Base-by-base conservation (phyloP, 2,888 invertebrate species). In the Coremacera marginata region DNA sequence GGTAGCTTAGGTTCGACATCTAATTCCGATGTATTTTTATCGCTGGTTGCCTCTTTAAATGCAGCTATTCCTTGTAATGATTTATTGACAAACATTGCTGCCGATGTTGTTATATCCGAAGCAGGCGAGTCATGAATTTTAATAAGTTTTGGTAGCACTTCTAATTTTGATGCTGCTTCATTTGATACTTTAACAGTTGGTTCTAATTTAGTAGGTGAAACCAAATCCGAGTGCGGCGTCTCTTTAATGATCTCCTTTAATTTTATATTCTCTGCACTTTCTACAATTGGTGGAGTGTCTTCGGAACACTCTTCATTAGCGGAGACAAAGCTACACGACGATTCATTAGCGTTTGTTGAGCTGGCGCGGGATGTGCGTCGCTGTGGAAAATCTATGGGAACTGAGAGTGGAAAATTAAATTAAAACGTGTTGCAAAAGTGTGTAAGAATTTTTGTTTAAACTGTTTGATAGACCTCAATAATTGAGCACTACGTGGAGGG, bases 351-450 rank as follows among this genome's bases (percentile, higher is more conserved):
- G 44, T 73, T 74, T 19, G 63, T 78, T 19, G 82, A 82, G 52
- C 78, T 82, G 9, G 79, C 78, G 8, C 77, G 80, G 7, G 82
- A 82, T 72, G 71, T 55, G 27, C 81, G 81, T 22, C 82, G 80
- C 70, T 81, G 79, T 57, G 82, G 82, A 67, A 83, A 71, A 60
- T 83, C 82, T 34, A 80, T 81, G 75, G 82, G 82, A 73, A 83
- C 82, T 82, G 44, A 57, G 22, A 37, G 3, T 2, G 63, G 27
- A 51, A 11, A 31, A 31, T 31, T 31, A 3, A 31, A 31, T 4
- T 31, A 31, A 31, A 5, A 31, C 3, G 5, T 4, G 31, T 31
- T 31, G 5, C 3, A 31, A 31, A 5, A 31, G 5, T 31, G 31
- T 31, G 31, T 31, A 31, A 31, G 31, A 31, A 31, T 4, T 31